Evolutionary conservation across 1,140 invertebrate genomes (phyloP), one percentile per base, ranked within the genome.

Genomic region (Heliothis virescens): DNA sequence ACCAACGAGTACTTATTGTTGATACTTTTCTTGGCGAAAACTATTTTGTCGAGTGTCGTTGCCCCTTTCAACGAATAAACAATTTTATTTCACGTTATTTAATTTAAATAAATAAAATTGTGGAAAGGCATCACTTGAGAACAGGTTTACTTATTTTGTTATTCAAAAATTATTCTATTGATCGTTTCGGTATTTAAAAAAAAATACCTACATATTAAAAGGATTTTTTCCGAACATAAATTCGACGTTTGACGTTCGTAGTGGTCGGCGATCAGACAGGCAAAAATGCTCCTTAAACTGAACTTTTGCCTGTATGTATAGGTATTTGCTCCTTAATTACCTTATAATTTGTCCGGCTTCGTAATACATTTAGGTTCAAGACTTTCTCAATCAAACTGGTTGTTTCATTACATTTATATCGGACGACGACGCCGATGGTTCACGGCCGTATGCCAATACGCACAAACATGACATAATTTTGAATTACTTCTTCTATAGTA

Each of bases 371-470:
- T 41, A 41, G 34, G 13, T 62, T 29, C 21, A 69, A 52, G 48
- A 34, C 26, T 72, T 72, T 72, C 52, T 16, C 26, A 72, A 57
- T 41, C 13, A 60, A 74, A 74, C 15, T 47, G 29, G 72, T 74
- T 74, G 16, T 74, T 59, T 74, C 72, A 34, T 59, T 15, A 21
- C 41, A 59, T 48, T 48, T 60, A 74, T 59, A 60, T 74, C 72
- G 72, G 72, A 60, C 72, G 72, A 60, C 72, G 55, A 7, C 52
- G 21, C 21, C 2, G 21, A 26, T 26, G 53, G 72, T 60, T 48
- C 53, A 48, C 11, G 55, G 53, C 21, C 55, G 21, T 47, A 41
- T 72, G 69, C 26, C 69, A 72, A 72, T 72, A 29, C 21, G 1
- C 16, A 34, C 69, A 34, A n/a, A 72, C 12, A 69, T 52, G 47